Conservation (phyloP, 2,113 vertebrate species). For the Tachysurus vachellii region DNA sequence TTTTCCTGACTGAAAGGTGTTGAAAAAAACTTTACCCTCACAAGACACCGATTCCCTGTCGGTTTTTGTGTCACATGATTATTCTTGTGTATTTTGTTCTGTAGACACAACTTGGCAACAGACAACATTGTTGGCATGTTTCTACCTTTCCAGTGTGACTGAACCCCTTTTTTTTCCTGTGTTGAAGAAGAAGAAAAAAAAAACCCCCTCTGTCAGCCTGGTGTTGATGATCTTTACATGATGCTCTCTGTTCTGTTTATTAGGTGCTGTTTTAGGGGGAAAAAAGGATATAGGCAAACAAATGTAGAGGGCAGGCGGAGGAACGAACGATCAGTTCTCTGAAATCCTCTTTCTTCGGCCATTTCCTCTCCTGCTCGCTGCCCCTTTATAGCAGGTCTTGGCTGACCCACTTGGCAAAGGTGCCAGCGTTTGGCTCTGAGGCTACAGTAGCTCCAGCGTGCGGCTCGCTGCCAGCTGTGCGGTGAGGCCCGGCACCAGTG, state of each 20-base stretch:
- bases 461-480: conserved; percentile 47
- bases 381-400: conserved; percentile 44
- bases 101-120: not conserved
- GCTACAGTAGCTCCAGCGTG: conserved; percentile 42
- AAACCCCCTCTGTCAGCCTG: not conserved
- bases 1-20: not conserved
- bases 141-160: not conserved
- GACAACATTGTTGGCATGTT: not conserved
- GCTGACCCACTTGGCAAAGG: conserved; percentile 68
- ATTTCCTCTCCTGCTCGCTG: conserved; percentile 10
- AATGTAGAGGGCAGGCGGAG: not conserved
- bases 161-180: not conserved
- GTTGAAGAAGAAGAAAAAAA: not conserved
- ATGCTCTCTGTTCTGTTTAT: not conserved
- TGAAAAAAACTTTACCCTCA: not conserved
- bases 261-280: not conserved
- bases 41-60: not conserved
- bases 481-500: conserved; percentile 55
- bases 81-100: not conserved
- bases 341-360: conserved; percentile 20
- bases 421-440: conserved; percentile 60
- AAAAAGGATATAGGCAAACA: not conserved
- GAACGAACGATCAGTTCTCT: conserved; percentile 6
- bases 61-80: not conserved
- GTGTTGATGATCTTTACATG: not conserved